These are phyloP conservation scores for Sebastes minor DNA, from an alignment of 2,797 vertebrate genomes.

Conservation along the genomic window DNA sequence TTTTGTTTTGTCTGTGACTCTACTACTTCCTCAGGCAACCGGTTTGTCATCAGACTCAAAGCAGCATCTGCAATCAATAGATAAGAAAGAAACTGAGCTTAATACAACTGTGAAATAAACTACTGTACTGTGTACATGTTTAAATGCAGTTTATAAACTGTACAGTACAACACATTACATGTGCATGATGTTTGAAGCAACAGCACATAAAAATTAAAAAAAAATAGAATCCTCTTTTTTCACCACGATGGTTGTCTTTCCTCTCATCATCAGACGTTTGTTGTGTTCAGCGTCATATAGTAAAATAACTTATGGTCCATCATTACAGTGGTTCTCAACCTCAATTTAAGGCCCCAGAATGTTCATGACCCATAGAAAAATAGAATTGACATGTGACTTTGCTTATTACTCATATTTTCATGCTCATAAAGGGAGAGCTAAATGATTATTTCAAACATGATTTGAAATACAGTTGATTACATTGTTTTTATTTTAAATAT, in stretches of 20 bases:
- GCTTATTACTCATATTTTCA: no score
- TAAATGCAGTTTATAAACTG: background rate
- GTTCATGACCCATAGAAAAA: background rate
- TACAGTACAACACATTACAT: accelerated
- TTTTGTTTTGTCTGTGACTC: conserved; percentile 34
- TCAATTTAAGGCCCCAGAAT: background rate
- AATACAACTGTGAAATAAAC: background rate
- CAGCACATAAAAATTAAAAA: no score
- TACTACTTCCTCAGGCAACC: conserved; percentile 17
- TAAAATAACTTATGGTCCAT: background rate
- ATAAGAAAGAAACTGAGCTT: background rate
- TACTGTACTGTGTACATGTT: background rate
- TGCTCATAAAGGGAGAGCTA: no score
- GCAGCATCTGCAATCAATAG: conserved; percentile 31
- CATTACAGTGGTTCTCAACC: background rate
- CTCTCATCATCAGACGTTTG: background rate
- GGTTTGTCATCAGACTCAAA: conserved; percentile 35
- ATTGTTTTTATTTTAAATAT: background rate
- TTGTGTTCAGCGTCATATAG: background rate
- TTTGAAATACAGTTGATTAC: no score
- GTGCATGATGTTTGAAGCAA: background rate
- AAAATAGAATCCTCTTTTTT: background rate
- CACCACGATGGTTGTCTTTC: background rate
- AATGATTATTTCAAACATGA: no score
- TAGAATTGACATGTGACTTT: accelerated